These are phyloP conservation scores for Brachyrhaphis roseni DNA, from an alignment of 2,797 vertebrate genomes.

Conservation along the genomic window DNA sequence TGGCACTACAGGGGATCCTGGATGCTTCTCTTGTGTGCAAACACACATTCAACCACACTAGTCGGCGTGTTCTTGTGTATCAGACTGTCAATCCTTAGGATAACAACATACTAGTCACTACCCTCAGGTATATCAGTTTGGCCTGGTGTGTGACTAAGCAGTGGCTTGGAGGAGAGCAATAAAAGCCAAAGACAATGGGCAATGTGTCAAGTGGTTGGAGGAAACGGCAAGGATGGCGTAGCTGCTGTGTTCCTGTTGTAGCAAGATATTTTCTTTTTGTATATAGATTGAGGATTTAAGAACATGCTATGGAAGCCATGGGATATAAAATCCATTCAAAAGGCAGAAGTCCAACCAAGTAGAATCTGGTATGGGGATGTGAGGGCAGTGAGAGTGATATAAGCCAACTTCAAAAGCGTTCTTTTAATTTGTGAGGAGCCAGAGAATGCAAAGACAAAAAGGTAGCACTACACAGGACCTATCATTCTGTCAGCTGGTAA, in stretches of 20 bases:
- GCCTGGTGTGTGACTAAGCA: conserved; percentile 48
- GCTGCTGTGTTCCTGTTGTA: conserved; percentile 34
- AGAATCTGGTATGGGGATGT: conserved; percentile 12
- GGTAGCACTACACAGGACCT: conserved; percentile 73
- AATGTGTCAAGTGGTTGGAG: conserved; percentile 44
- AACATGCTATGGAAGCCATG: conserved; percentile 56
- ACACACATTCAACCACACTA: conserved; percentile 19
- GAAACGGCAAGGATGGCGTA: conserved; percentile 44
- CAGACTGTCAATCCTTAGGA: conserved; percentile 32
- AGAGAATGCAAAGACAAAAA: conserved; percentile 77
- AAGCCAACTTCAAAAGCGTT: conserved; percentile 71
- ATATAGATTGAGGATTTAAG: conserved; percentile 44
- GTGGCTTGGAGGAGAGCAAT: conserved; percentile 58
- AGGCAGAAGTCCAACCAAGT: conserved; percentile 47
- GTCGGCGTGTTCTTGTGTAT: conserved; percentile 6
- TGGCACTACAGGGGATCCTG: conserved; percentile 65
- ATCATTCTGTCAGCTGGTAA: conserved; percentile 75
- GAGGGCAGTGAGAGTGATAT: conserved; percentile 35
- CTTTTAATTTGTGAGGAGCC: conserved; percentile 75
- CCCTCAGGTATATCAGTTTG: conserved; percentile 60
- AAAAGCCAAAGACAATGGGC: conserved; percentile 65
- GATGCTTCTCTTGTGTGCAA: conserved; percentile 36
- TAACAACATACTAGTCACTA: conserved; percentile 19
- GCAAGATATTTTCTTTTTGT: conserved; percentile 41
- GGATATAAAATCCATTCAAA: conserved; percentile 53